A percentile compares a stretch with the other conserved stretches of the same genome.
Evolutionary conservation across 2,113 vertebrate species (phyloP).

Genomic region (Cinclus cinclus): DNA sequence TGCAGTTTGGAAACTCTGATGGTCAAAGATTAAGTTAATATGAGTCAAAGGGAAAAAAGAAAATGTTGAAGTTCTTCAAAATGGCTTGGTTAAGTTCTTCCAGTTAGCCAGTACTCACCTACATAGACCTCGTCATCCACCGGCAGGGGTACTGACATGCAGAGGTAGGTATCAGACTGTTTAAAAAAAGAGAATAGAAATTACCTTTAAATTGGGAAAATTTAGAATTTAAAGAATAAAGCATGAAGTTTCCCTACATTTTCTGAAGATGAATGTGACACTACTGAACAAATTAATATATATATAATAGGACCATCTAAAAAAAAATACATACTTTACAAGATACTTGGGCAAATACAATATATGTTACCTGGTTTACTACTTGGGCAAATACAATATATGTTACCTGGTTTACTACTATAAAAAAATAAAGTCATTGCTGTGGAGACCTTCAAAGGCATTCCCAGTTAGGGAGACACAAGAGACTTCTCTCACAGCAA

Average conservation of each 20-base stretch:
- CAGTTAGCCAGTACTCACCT: conserved; percentile 79
- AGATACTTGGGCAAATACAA: neutral
- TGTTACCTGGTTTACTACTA: neutral
- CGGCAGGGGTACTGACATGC: conserved; percentile 85
- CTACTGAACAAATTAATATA: neutral
- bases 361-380: neutral
- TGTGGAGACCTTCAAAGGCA: no score
- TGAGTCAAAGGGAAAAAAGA: neutral
- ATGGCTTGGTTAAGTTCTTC: neutral
- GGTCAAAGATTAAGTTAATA: conserved; percentile 36
- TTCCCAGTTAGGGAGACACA: no score
- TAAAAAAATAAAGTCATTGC: neutral
- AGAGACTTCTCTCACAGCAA: no score
- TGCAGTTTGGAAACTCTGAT: conserved; percentile 43
- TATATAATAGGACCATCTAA: neutral
- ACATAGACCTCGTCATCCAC: conserved; percentile 84
- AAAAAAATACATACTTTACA: neutral
- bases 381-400: accelerated
- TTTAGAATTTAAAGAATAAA: neutral
- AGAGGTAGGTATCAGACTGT: conserved; percentile 95
- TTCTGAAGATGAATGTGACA: neutral
- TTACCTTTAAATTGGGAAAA: neutral
- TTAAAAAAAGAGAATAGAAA: conserved; percentile 47
- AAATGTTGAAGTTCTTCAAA: conserved; percentile 28
- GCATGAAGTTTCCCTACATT: neutral